Percentiles rank a stretch among this genome's conserved stretches.
Conservation (phyloP, 2,797 vertebrate genomes). For the Scomberomorus guttatus region DNA sequence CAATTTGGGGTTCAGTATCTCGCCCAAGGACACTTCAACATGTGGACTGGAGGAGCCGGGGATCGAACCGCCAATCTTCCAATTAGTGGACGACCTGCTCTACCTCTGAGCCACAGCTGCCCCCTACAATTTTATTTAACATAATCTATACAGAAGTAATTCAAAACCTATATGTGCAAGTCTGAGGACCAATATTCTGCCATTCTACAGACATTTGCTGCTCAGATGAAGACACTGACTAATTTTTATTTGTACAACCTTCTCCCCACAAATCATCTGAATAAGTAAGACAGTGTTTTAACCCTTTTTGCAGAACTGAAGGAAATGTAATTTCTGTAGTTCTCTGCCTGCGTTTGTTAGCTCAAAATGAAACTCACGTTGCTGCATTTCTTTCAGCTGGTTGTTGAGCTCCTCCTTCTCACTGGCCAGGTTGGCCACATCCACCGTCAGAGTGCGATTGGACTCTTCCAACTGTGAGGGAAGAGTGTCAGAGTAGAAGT, state of each 20-base stretch:
- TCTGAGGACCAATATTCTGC: background rate
- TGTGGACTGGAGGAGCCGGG: too few species aligned
- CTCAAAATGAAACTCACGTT: conserved; percentile 86
- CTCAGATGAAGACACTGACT: conserved; percentile 8
- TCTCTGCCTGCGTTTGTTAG: conserved; percentile 28
- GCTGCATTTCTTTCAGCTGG: conserved; percentile 92
- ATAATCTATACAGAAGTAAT: conserved; percentile 10
- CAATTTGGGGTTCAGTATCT: too few species aligned
- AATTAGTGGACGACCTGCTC: too few species aligned
- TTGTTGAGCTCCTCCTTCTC: conserved; percentile 99
- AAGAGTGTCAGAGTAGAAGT: background rate
- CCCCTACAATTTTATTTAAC: conserved; percentile 1
- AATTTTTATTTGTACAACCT: conserved; percentile 21
- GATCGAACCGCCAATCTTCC: too few species aligned
- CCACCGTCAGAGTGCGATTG: conserved; percentile 95
- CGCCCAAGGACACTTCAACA: too few species aligned
- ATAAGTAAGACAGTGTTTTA: conserved; percentile 26
- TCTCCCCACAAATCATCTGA: conserved; percentile 10
- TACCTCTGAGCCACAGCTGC: too few species aligned
- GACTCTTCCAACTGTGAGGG: conserved; percentile 93
- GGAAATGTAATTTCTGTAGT: conserved; percentile 22
- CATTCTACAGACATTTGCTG: background rate
- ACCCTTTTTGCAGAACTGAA: conserved; percentile 20
- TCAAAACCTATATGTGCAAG: conserved; percentile 4
- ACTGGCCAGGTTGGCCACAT: conserved; percentile 95